Base-by-base conservation (phyloP, 2,888 invertebrate genomes). In the Theodoxus fluviatilis region DNA sequence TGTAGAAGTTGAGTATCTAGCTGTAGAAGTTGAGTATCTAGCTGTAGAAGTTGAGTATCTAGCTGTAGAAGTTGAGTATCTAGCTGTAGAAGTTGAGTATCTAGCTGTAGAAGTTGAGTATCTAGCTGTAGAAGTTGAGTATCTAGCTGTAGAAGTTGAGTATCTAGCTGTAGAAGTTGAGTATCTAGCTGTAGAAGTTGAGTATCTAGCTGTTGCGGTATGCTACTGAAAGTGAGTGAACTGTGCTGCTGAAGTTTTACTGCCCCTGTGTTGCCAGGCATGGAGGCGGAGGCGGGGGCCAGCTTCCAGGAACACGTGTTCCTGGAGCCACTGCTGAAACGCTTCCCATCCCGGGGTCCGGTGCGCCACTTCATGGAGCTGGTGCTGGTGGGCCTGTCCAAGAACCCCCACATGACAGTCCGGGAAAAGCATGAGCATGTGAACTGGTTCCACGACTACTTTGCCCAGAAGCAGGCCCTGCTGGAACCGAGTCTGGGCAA, bases 281-380 rank as follows among this genome's bases (percentile, higher is more conserved):
- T 89, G 77, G 88, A 88, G 4, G 87, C 87, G 71, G 90, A 91
- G 76, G 83, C 84, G 25, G 83, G 91, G 92, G 85, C 88, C 0
- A 92, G 94, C 78, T 99, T 99, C 86, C 92, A 95, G 0, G 96
- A 98, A 77, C 99, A 99, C 85, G 91, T 99, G 35, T 97, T 99
- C 87, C 89, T 98, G 15, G 97, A 98, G 74, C 89, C 91, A 22
- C 92, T 94, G 84, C 89, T 98, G 22, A 92, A 93, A 80, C 91
- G 90, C 0, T 98, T 98, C 85, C 98, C 98, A 0, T 90, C 89
- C 61, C 91, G 90, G 78, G 98, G 98, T 0, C 98, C 98, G 0
- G 90, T 99, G 76, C 90, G 96, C 7, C 95, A 98, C 87, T 99
- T 96, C 86, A 98, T 99, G 98, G 97, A 99, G 83, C 89, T 98